Conservation (phyloP, 2,888 invertebrate genomes). For the Asteroscopus sphinx region DNA sequence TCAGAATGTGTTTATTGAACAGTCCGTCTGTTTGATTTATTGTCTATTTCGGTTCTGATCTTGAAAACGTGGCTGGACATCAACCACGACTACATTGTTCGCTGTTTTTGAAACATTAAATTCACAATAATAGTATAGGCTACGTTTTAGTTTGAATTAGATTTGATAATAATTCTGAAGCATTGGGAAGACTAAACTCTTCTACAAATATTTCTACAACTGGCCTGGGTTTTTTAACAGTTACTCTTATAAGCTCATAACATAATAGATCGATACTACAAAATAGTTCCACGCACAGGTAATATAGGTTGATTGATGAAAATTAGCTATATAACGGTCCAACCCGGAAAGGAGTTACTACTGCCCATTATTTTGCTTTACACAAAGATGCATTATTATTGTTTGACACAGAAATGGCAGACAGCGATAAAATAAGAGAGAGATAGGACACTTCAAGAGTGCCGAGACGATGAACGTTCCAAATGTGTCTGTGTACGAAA, state of each 20-base stretch:
- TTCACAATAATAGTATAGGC: too few species aligned
- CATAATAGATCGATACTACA: constrained; percentile 23
- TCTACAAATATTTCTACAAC: not conserved
- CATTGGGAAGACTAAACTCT: too few species aligned
- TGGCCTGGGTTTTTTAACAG: constrained; percentile 17
- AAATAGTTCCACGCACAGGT: constrained; percentile 8
- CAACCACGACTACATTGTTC: constrained; percentile 1
- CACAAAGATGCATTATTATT: constrained; percentile 39
- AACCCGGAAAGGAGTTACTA: constrained; percentile 10
- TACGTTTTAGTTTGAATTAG: too few species aligned
- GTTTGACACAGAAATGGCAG: constrained; percentile 42
- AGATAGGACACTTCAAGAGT: constrained; percentile 54
- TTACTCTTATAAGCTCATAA: constrained; percentile 6
- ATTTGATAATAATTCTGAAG: too few species aligned
- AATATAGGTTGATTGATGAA: constrained; percentile 21
- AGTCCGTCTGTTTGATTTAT: constrained; percentile 30
- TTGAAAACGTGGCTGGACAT: constrained; percentile 26
- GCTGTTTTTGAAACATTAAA: not conserved
- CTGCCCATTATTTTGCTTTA: constrained; percentile 18
- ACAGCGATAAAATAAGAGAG: constrained; percentile 53
- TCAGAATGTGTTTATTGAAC: constrained; percentile 33
- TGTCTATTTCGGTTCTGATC: constrained; percentile 36
- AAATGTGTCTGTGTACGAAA: constrained; percentile 68
- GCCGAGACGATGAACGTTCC: constrained; percentile 52
- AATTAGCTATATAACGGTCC: constrained; percentile 11